Conservation (phyloP, 64 coral and sea anemone species). For the Catalaphyllia jardinei region DNA sequence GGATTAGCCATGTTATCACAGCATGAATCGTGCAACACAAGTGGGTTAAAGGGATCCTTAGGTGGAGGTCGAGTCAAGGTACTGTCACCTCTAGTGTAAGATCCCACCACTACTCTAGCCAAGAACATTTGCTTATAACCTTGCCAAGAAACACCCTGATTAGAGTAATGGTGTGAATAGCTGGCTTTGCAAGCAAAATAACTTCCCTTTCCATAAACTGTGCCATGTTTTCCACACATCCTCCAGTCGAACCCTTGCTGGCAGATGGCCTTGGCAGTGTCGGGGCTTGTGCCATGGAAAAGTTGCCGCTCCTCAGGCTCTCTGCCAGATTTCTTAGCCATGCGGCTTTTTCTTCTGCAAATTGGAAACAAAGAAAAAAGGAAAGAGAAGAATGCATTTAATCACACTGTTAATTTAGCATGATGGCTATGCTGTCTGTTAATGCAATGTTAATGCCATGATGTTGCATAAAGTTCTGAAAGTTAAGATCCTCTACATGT, state of each 20-base stretch:
- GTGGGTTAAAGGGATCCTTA: conserved; percentile 64
- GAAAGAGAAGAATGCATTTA: not conserved
- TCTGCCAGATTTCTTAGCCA: conserved; percentile 54
- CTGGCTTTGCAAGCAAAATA: too few species aligned
- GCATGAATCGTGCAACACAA: conserved; percentile 76
- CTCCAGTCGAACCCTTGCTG: too few species aligned
- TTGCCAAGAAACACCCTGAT: too few species aligned
- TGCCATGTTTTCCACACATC: too few species aligned
- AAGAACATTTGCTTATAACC: conserved; percentile 69
- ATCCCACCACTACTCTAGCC: conserved; percentile 71
- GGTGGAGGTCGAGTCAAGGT: conserved; percentile 44
- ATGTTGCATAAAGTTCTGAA: too few species aligned
- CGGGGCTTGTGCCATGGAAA: too few species aligned
- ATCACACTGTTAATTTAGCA: not conserved
- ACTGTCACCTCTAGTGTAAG: conserved; percentile 37
- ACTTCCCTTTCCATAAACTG: too few species aligned
- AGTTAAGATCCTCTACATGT: too few species aligned
- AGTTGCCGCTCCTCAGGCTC: too few species aligned
- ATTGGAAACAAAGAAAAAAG: not conserved
- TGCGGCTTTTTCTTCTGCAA: conserved; percentile 39
- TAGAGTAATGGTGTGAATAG: conserved; percentile 71
- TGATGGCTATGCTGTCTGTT: too few species aligned
- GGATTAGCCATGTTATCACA: conserved; percentile 35
- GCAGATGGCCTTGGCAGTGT: too few species aligned
- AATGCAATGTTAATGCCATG: too few species aligned